Base-by-base conservation (phyloP, 2,888 invertebrate genomes). In the Geotrupes spiniger region DNA sequence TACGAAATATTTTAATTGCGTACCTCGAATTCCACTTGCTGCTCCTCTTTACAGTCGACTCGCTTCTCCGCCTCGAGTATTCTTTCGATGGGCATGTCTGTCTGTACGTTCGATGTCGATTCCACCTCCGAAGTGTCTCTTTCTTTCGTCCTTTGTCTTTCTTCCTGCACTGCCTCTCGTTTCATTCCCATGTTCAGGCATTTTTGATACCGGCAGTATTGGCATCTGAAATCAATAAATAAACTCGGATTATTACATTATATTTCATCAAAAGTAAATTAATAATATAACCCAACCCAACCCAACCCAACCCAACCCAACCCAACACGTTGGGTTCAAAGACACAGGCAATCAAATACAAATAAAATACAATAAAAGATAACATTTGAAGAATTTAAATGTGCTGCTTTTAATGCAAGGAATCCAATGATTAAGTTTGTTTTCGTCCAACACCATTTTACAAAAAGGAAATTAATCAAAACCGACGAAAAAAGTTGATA, bases 151-250 rank as follows among this genome's bases (percentile, higher is more conserved):
- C 97, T 81, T 70, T 97, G 96, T 53, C 97, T 78, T 71, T 98
- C 98, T 72, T 98, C 97, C 75, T 74, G 74, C 1, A 92, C 92
- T 15, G 96, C 96, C 76, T 98, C 97, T 53, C 96, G 78, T 74
- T 97, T 97, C 97, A 98, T 98, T 29, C 97, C 97, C 80, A 94
- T 95, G 9, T 87, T 79, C 49, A 97, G 78, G 74, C 97, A 98
- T 79, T 98, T 98, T 78, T 97, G 95, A 74, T 97, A 97, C 59
- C 97, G 85, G 71, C 97, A 98, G 76, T 94, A 97, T 76, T 98
- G 97, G 68, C 97, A 98, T 49, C 97, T 72, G 41, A 40, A 49
- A 46, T n/a, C n/a, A n/a, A n/a, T n/a, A n/a, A n/a, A n/a, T n/a
- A n/a, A n/a, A n/a, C 14, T 6, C 28, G 11, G 11, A 28, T n/a